phyloP scores from a whole-genome alignment of 2,888 invertebrate genomes.

The Candidula unifasciata region DNA sequence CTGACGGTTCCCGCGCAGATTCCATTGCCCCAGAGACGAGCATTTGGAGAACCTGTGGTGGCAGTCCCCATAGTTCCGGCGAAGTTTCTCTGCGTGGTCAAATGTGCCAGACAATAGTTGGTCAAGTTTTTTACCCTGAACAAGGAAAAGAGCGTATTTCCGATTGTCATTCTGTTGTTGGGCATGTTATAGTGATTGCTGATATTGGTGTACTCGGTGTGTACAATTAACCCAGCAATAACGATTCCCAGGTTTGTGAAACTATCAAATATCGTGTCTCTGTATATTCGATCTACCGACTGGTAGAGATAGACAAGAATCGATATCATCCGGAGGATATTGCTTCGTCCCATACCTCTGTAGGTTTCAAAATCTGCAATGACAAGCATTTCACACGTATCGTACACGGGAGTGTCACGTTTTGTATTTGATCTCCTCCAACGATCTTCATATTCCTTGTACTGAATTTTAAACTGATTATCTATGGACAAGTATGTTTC shows the following conservation, averaged over 20 bases:
- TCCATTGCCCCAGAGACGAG: conserved; percentile 11
- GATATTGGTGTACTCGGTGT: background rate
- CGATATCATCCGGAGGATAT: background rate
- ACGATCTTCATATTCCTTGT: too few species aligned
- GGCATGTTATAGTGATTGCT: conserved; percentile 18
- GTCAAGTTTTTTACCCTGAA: background rate
- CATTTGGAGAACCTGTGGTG: background rate
- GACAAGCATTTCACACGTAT: too few species aligned
- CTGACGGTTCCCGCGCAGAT: background rate
- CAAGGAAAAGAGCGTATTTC: background rate
- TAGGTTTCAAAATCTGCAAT: conserved; percentile 15
- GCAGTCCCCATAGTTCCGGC: conserved; percentile 4
- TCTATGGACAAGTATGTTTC: background rate
- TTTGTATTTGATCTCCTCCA: background rate
- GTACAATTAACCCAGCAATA: background rate
- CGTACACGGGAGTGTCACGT: too few species aligned
- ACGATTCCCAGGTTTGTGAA: background rate
- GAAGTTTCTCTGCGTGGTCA: conserved; percentile 28
- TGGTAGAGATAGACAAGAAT: conserved; percentile 16
- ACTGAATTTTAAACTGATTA: background rate
- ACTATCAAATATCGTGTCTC: background rate
- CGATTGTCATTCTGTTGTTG: background rate
- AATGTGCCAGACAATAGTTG: conserved; percentile 8
- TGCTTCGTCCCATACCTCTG: conserved; percentile 17
- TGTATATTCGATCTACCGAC: background rate